Conservation (phyloP, 2,888 invertebrate species). For the Drosophila buzzatii region DNA sequence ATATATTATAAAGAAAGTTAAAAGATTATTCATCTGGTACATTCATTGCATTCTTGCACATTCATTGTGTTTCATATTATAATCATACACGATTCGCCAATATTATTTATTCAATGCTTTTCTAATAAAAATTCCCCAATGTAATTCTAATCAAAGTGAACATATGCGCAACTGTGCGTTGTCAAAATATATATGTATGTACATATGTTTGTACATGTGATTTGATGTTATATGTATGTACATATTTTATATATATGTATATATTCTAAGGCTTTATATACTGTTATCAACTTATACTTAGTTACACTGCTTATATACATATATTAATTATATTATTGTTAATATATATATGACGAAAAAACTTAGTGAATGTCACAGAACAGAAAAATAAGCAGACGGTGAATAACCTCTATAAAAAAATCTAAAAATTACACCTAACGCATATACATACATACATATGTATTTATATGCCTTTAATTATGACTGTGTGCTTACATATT, state of each 20-base stretch:
- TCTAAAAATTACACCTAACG: background rate
- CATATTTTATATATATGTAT: background rate
- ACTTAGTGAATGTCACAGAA: background rate
- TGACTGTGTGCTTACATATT: background rate
- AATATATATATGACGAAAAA: slow-evolving; percentile 2
- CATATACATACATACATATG: background rate
- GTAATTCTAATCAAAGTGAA: slow-evolving; percentile 36
- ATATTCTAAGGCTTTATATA: background rate
- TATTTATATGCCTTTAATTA: background rate
- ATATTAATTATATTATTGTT: too few species aligned
- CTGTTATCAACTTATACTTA: slow-evolving; percentile 25
- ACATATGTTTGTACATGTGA: background rate
- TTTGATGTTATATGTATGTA: background rate
- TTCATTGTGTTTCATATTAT: background rate
- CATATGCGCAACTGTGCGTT: slow-evolving; percentile 14
- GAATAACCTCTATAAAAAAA: slow-evolving; percentile 21
- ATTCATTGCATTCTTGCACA: too few species aligned
- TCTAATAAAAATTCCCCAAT: slow-evolving; percentile 12
- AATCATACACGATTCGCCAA: background rate
- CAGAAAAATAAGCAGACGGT: slow-evolving; percentile 4
- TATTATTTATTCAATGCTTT: slow-evolving; percentile 1
- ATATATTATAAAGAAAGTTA: background rate
- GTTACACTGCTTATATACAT: slow-evolving; percentile 12
- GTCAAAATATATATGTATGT: background rate
- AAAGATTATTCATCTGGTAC: background rate